Evolutionary conservation across 1,140 invertebrate species (phyloP).

Genomic region (Hylyphantes graminicola): DNA sequence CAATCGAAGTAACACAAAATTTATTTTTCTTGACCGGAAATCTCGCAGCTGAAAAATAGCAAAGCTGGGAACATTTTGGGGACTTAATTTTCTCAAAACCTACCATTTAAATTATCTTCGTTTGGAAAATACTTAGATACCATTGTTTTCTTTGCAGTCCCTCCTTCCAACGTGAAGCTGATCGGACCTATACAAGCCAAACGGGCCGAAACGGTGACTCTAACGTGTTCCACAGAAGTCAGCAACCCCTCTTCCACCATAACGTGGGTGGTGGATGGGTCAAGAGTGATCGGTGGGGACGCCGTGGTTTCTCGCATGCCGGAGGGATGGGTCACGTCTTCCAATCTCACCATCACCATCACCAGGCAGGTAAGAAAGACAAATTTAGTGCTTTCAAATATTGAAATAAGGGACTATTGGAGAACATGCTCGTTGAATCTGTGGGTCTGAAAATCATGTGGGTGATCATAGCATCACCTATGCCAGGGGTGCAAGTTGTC

Average conservation of each 20-base stretch:
- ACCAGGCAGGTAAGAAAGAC: conserved; percentile 63
- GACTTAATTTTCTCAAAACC: no score
- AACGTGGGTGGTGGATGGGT: conserved; percentile 86
- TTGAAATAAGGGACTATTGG: no score
- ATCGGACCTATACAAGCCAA: conserved; percentile 86
- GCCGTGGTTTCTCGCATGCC: conserved; percentile 61
- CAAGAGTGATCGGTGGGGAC: conserved; percentile 58
- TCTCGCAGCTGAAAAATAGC: no score
- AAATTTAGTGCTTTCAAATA: no score
- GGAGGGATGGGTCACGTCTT: conserved; percentile 88
- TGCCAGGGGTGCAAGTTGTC: no score
- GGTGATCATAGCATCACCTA: no score
- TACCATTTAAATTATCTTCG: no score
- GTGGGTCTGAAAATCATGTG: no score
- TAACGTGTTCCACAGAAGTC: conserved; percentile 86
- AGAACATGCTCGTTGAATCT: no score
- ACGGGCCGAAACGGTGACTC: conserved; percentile 82
- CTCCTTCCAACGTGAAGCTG: conserved; percentile 88
- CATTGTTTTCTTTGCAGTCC: conserved; percentile 76
- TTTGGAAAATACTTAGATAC: background rate
- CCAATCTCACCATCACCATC: conserved; percentile 82
- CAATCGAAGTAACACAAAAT: no score
- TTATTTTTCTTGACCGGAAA: no score
- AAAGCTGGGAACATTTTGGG: no score
- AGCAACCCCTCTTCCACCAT: conserved; percentile 92